Evolutionary conservation across 2,113 vertebrate species (phyloP), one percentile per base, ranked within the genome.

Genomic region (Toxotes chatareus): DNA sequence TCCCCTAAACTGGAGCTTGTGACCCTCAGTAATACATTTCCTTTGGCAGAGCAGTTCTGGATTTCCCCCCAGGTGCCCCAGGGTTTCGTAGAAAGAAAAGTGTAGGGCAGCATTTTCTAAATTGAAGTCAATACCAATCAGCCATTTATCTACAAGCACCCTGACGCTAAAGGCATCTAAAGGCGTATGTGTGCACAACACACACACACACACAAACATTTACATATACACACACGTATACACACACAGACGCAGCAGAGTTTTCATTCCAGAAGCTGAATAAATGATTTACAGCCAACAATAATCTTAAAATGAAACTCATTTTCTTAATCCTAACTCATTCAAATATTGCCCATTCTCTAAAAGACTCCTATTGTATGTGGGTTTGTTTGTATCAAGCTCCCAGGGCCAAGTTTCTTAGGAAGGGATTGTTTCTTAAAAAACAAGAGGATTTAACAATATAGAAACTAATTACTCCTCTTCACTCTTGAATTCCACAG

Each of bases 71-170:
- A 86, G 81, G 91, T 93, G 86, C 85, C 83, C 60, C 47, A 62
- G 77, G 79, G 80, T 91, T 92, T 92, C 66, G 23, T 86, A 76
- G 78, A 81, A 84, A 88, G 88, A 92, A 95, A 94, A 94, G 93
- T 91, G 89, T 90, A 90, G 84, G 84, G 92, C 91, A 93, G 92
- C 88, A 93, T 94, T 94, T 93, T 93, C 91, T 91, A 94, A 94
- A 94, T 89, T 93, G 89, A 94, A 95, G 93, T 94, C 93, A 94
- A 91, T 94, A 95, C 84, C 86, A 90, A 88, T 87, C 59, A 84
- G 81, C 90, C 89, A 89, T 95, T 94, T 94, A 94, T 94, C 88
- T 94, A 88, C 91, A 93, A 89, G 86, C 80, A 82, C 88, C 88
- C 89, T 78, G 79, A 88, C 66, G 86, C 86, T 93, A 69, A 89